Percentiles rank a stretch among this genome's conserved stretches.
Conservation (phyloP, 2,113 vertebrate species). For the Nothoprocta pentlandii region DNA sequence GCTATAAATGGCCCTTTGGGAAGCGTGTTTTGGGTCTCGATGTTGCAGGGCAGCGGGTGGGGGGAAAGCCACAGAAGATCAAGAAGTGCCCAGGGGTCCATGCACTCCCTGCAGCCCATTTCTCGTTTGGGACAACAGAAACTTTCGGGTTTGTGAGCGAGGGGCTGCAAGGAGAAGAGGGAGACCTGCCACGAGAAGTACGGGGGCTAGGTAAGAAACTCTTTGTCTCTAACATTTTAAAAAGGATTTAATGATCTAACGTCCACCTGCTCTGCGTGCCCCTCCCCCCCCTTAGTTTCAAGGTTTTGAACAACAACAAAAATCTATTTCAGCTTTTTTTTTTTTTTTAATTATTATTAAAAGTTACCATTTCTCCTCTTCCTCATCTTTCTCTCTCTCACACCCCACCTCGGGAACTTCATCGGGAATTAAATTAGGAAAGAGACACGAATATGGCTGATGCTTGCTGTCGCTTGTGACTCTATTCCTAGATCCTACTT, state of each 20-base stretch:
- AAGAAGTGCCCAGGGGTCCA: fast-evolving
- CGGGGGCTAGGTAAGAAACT: conserved; percentile 14
- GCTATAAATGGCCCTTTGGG: neutral
- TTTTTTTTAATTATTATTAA: neutral
- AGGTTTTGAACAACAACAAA: fast-evolving
- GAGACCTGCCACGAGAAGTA: neutral
- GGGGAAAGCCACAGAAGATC: neutral
- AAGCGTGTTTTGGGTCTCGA: too few relatives aligned
- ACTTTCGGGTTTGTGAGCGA: neutral
- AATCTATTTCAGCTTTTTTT: neutral
- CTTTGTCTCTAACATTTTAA: neutral
- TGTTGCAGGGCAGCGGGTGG: neutral
- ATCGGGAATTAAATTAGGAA: neutral
- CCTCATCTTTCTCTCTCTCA: too few relatives aligned
- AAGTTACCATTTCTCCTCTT: neutral
- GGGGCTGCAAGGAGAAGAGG: neutral
- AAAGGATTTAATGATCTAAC: fast-evolving
- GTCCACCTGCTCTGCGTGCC: neutral
- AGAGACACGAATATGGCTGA: neutral
- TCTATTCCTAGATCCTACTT: neutral
- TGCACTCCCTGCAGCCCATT: neutral
- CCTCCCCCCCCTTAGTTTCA: too few relatives aligned
- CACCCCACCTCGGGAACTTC: neutral
- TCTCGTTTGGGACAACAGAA: fast-evolving
- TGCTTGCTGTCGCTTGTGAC: neutral